Evolutionary conservation across 2,888 invertebrate genomes (phyloP).

Genomic region (Drosophila peninsularis): DNA sequence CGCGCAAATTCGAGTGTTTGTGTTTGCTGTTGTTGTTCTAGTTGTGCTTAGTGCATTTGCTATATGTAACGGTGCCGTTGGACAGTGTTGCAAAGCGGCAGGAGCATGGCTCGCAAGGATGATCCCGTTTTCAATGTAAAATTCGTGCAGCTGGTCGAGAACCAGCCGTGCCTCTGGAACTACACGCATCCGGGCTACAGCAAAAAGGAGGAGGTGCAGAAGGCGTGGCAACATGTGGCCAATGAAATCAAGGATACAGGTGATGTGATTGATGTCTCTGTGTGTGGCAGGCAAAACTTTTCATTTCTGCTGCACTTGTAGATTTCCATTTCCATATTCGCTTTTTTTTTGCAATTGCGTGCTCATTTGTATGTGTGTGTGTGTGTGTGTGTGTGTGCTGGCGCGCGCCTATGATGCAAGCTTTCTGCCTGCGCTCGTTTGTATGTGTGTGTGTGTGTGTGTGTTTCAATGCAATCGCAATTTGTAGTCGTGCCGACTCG

Average conservation of each 20-base stretch:
- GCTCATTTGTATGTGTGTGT: conserved; percentile 55
- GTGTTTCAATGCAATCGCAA: conserved; percentile 63
- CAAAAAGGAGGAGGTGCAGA: conserved; percentile 82
- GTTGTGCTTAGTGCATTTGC: too few species aligned
- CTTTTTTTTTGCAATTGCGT: conserved; percentile 62
- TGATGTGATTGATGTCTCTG: conserved; percentile 39
- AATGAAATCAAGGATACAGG: conserved; percentile 83
- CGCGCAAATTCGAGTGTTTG: conserved; percentile 36
- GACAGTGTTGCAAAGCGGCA: conserved; percentile 44
- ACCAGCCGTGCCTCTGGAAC: conserved; percentile 81
- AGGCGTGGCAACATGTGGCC: conserved; percentile 83
- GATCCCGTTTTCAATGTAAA: conserved; percentile 83
- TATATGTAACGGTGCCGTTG: too few species aligned
- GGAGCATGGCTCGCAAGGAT: conserved; percentile 81
- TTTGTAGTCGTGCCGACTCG: conserved; percentile 56
- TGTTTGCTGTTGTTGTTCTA: neutral
- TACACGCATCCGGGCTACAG: conserved; percentile 82
- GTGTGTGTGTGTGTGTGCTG: conserved; percentile 35
- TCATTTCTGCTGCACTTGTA: conserved; percentile 35
- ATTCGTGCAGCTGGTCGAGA: conserved; percentile 82
- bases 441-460: conserved; percentile 28
- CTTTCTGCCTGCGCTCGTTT: conserved; percentile 43
- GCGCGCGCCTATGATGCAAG: conserved; percentile 74
- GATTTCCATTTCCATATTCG: conserved; percentile 53
- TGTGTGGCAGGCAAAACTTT: conserved; percentile 23